Conservation (phyloP, 1,140 invertebrate species). For the Zaprionus davidi region DNA sequence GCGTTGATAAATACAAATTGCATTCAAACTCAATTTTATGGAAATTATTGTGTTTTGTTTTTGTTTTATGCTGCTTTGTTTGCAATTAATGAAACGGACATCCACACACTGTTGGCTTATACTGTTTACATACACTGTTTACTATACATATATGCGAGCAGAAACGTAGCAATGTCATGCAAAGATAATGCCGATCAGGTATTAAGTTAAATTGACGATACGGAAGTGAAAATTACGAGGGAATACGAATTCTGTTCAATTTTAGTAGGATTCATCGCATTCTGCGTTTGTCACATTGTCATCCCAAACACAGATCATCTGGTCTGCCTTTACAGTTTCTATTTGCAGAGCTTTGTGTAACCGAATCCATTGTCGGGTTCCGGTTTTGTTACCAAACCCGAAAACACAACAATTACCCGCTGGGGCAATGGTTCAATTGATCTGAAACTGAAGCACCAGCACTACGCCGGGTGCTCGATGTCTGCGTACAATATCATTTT, state of each 20-base stretch:
- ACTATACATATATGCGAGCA: not conserved
- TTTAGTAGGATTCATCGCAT: not conserved
- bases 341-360: conserved; percentile 61
- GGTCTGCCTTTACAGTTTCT: conserved; percentile 13
- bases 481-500: conserved; percentile 52
- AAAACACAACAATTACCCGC: conserved; percentile 62
- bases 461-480: conserved; percentile 29
- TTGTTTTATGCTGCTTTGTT: not conserved
- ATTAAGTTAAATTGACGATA: not conserved
- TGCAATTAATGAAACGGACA: not conserved
- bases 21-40: not conserved
- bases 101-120: not conserved
- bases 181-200: not conserved
- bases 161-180: not conserved
- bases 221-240: too few relatives aligned
- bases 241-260: not conserved
- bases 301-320: conserved; percentile 40
- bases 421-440: conserved; percentile 43
- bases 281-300: conserved; percentile 35
- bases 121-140: too few relatives aligned
- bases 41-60: not conserved
- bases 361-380: conserved; percentile 43
- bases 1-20: not conserved
- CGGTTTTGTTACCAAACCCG: conserved; percentile 39
- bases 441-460: conserved; percentile 27